A percentile compares a stretch with the other conserved stretches of the same genome.
Conservation (phyloP, 1,140 invertebrate genomes). For the Teleopsis dalmanni region DNA sequence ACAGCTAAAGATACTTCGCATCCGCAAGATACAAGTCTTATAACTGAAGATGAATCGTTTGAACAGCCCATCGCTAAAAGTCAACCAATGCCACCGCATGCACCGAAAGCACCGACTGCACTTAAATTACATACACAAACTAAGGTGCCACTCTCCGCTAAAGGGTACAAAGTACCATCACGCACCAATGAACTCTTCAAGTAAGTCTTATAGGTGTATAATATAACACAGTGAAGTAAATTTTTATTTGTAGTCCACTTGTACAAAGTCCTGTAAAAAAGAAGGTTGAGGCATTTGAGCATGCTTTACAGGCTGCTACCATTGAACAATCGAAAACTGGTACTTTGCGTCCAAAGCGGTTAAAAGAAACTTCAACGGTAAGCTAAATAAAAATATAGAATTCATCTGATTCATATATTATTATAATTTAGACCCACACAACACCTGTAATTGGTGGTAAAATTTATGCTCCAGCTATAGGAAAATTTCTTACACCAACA, state of each 20-base stretch:
- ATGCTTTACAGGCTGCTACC: conserved; percentile 33
- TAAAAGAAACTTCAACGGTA: conserved; percentile 16
- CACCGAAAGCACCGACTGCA: conserved; percentile 10
- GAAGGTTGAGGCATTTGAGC: conserved; percentile 56
- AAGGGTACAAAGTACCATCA: conserved; percentile 24
- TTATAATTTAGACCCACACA: conserved; percentile 9
- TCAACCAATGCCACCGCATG: conserved; percentile 1
- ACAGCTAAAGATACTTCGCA: conserved; percentile 21
- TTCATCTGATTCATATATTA: background rate
- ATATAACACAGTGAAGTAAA: background rate
- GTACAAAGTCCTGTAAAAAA: conserved; percentile 54
- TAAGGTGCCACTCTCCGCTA: conserved; percentile 1
- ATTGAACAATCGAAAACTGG: background rate
- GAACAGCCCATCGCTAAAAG: conserved; percentile 7
- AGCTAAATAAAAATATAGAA: conserved; percentile 2
- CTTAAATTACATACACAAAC: conserved; percentile 1
- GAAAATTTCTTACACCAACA: conserved; percentile 39
- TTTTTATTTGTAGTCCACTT: conserved; percentile 47
- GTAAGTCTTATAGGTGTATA: conserved; percentile 18
- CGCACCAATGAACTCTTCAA: conserved; percentile 38
- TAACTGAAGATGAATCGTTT: conserved; percentile 38
- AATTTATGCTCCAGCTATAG: conserved; percentile 21
- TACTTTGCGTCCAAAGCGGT: conserved; percentile 9
- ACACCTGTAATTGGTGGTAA: conserved; percentile 32
- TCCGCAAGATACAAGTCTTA: conserved; percentile 20